phyloP scores from a whole-genome alignment of 2,113 vertebrate species.

The Cyprinodon tularosa region DNA sequence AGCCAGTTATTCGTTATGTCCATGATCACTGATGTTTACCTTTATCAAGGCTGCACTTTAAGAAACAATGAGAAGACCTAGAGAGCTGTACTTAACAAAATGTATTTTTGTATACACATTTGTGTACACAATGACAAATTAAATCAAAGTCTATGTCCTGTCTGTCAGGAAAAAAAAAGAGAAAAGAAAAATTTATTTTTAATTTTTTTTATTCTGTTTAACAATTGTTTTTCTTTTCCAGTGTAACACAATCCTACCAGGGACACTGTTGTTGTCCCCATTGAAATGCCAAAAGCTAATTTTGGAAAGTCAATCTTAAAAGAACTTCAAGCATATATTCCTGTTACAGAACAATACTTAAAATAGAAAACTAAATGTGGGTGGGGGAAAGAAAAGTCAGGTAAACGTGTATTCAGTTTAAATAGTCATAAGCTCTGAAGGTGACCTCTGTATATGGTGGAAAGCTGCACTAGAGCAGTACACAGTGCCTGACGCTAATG shows the following conservation, averaged over 20 bases:
- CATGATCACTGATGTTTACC: too few species aligned
- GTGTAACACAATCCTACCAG: not conserved
- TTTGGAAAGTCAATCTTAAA: constrained; percentile 7
- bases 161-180: too few species aligned
- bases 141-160: too few species aligned
- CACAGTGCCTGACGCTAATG: not conserved
- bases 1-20: too few species aligned
- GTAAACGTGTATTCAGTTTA: constrained; percentile 12
- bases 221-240: not conserved
- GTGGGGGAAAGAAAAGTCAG: too few species aligned
- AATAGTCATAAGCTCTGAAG: constrained; percentile 40
- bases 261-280: not conserved
- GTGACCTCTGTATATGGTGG: constrained; percentile 61
- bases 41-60: too few species aligned
- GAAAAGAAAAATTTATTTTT: too few species aligned
- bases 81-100: too few species aligned
- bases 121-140: too few species aligned
- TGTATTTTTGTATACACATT: too few species aligned
- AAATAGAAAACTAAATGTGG: not conserved
- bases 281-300: constrained; percentile 1
- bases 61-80: too few species aligned
- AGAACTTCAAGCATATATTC: not conserved
- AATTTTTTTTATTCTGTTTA: too few species aligned
- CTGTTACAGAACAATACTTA: constrained; percentile 15
- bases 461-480: constrained; percentile 32